These are phyloP conservation scores for Nannospalax galili DNA, from an alignment of 2,113 vertebrate species.

Conservation along the genomic window DNA sequence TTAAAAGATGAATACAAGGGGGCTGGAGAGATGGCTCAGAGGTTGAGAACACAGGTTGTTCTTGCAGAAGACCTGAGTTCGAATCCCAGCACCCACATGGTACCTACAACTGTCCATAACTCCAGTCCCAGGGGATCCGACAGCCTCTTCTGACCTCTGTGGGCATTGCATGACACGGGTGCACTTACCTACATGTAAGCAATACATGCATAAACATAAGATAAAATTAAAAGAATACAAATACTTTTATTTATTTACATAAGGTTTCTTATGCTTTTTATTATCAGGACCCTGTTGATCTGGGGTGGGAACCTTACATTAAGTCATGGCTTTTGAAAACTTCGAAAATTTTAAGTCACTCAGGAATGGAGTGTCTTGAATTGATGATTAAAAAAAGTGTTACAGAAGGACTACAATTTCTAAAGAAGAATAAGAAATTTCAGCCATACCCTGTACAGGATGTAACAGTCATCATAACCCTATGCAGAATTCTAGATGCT, in stretches of 20 bases:
- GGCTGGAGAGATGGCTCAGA: too few relatives aligned
- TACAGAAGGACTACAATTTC: slow-evolving; percentile 71
- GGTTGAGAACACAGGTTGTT: too few relatives aligned
- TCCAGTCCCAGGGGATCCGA: too few relatives aligned
- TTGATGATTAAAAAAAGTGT: slow-evolving; percentile 76
- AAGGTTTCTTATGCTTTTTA: slow-evolving; percentile 27
- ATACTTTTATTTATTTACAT: not conserved
- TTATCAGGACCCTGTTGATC: slow-evolving; percentile 76
- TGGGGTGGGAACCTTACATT: slow-evolving; percentile 80
- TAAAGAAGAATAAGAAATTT: slow-evolving; percentile 63
- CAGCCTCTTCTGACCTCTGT: too few relatives aligned
- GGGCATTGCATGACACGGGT: too few relatives aligned
- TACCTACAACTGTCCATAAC: too few relatives aligned
- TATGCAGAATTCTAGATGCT: slow-evolving; percentile 83
- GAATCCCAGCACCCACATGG: too few relatives aligned
- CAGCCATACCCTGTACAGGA: slow-evolving; percentile 73
- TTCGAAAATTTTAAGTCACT: slow-evolving; percentile 59
- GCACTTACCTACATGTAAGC: too few relatives aligned
- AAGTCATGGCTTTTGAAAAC: slow-evolving; percentile 77
- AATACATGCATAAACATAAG: too few relatives aligned
- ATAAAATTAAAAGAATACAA: not conserved
- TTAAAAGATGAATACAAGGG: not conserved
- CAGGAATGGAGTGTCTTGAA: slow-evolving; percentile 66
- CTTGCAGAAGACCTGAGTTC: too few relatives aligned
- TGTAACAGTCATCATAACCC: slow-evolving; percentile 73